phyloP scores from a whole-genome alignment of 2,888 invertebrate species.

The Sphecodes monilicornis region DNA sequence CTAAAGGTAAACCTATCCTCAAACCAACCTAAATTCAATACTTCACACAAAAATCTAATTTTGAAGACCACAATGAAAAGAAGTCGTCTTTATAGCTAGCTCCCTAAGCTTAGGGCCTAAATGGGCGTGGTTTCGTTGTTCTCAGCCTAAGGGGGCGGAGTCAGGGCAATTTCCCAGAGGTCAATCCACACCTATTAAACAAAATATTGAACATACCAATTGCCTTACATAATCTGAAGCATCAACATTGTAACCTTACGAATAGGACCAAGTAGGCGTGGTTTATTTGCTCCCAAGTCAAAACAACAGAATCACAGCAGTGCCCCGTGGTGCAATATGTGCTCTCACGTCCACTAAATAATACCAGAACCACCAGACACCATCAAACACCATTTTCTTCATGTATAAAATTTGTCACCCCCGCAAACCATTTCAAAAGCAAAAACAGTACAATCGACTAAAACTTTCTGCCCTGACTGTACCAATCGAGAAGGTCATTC shows the following conservation, averaged over 20 bases:
- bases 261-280: neutral
- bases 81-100: too few relatives aligned
- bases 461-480: neutral
- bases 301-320: neutral
- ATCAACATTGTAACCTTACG: too few relatives aligned
- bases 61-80: too few relatives aligned
- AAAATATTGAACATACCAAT: too few relatives aligned
- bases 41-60: too few relatives aligned
- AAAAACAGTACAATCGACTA: neutral
- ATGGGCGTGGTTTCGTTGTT: neutral
- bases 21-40: too few relatives aligned
- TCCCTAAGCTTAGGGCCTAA: too few relatives aligned
- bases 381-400: neutral
- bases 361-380: neutral
- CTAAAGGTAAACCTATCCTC: neutral
- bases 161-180: too few relatives aligned
- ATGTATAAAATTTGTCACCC: neutral
- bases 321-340: neutral
- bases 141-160: too few relatives aligned
- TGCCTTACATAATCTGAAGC: too few relatives aligned
- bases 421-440: neutral
- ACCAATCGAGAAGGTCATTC: conserved; percentile 1
- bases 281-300: neutral
- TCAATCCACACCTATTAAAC: too few relatives aligned
- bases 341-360: neutral